Percentiles rank a stretch among this genome's conserved stretches.
phyloP scores from a whole-genome alignment of 2,888 invertebrate species.

The Ormia ochracea region DNA sequence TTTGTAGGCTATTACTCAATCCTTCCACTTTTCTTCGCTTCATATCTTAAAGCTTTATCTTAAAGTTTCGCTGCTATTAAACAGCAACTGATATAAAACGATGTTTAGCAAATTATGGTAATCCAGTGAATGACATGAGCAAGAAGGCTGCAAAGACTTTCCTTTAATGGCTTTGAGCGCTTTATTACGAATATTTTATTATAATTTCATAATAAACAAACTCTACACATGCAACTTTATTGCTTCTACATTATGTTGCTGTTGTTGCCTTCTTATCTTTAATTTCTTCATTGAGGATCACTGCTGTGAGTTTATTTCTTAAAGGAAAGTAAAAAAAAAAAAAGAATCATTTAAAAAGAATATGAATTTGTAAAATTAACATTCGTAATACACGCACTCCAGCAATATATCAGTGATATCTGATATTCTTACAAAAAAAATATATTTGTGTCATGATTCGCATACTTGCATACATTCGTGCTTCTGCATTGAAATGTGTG shows the following conservation, averaged over 20 bases:
- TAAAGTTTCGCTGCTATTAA: not conserved
- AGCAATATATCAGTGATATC: conserved; percentile 50
- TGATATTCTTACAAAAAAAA: conserved; percentile 16
- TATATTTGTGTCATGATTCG: too few species aligned
- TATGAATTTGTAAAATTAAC: conserved; percentile 55
- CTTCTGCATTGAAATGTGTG: not conserved
- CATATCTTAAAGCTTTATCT: conserved; percentile 2
- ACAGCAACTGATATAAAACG: not conserved
- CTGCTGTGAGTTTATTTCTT: not conserved
- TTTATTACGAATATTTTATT: not conserved
- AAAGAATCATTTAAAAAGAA: conserved; percentile 2
- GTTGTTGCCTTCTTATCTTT: conserved; percentile 47
- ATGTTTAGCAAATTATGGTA: not conserved
- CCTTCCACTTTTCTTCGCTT: not conserved
- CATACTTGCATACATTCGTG: not conserved
- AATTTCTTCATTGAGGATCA: conserved; percentile 23
- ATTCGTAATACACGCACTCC: conserved; percentile 51
- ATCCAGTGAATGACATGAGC: not conserved
- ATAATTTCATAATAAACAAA: conserved; percentile 42
- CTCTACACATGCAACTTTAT: conserved; percentile 57
- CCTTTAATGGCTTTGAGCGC: not conserved
- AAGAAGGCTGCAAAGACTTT: not conserved
- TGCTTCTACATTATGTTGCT: conserved; percentile 50
- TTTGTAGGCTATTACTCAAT: not conserved
- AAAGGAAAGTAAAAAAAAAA: not conserved